These are phyloP conservation scores for Dipodomys ordii DNA, from an alignment of 2,113 vertebrate species.

Conservation along the genomic window DNA sequence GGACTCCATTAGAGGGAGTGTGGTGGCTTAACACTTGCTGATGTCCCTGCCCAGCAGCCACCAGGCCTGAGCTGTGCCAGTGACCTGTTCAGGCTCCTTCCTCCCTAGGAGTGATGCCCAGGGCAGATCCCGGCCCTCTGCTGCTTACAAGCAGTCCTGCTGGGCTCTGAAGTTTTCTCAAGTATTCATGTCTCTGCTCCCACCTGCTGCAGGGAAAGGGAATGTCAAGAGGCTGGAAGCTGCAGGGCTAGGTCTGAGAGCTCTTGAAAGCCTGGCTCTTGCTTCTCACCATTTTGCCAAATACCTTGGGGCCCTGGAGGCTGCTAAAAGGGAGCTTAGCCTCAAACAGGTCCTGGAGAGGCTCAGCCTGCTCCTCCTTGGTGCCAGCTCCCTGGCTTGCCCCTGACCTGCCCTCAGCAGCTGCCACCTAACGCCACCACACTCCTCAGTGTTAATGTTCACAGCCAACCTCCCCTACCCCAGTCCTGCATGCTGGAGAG, in stretches of 20 bases:
- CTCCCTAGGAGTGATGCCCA: neutral
- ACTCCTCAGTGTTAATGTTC: slow-evolving; percentile 4
- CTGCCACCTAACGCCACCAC: neutral
- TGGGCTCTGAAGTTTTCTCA: neutral
- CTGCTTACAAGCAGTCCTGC: slow-evolving; percentile 5
- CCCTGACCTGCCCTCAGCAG: slow-evolving; percentile 22
- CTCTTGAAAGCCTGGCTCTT: neutral
- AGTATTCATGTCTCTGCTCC: neutral
- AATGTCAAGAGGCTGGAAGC: neutral
- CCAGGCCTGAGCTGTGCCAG: neutral
- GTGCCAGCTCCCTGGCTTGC: slow-evolving; percentile 7
- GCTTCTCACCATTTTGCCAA: slow-evolving; percentile 53
- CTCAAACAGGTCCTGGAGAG: neutral
- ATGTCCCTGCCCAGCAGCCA: neutral
- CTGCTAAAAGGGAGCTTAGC: slow-evolving; percentile 29
- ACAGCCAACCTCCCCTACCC: neutral
- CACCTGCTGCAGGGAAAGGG: neutral
- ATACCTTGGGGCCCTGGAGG: slow-evolving; percentile 37
- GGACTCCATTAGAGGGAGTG: neutral
- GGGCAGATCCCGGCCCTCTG: neutral
- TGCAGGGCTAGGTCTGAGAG: neutral
- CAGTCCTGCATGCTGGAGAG: slow-evolving; percentile 51
- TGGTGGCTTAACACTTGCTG: neutral
- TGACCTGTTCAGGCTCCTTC: neutral
- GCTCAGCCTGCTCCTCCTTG: neutral